A percentile compares a stretch with the other conserved stretches of the same genome.
These are phyloP conservation scores for Pocillopora verrucosa DNA, from an alignment of 64 coral and sea anemone species.

Conservation along the genomic window DNA sequence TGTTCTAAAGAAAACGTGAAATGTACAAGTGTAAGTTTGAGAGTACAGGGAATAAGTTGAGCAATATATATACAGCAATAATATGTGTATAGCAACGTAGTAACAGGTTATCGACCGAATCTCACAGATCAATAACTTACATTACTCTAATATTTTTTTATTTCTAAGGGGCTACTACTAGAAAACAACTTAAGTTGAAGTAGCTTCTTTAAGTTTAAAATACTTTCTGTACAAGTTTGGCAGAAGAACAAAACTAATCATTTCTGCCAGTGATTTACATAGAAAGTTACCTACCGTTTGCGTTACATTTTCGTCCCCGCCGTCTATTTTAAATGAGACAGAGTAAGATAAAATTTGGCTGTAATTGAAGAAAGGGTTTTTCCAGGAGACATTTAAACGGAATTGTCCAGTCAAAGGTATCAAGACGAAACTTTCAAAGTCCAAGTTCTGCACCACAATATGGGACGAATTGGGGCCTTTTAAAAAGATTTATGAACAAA, in stretches of 20 bases:
- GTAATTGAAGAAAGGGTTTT: slow-evolving; percentile 37
- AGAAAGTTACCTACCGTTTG: not conserved
- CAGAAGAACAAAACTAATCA: not conserved
- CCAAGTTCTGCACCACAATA: not conserved
- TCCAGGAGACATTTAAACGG: slow-evolving; percentile 28
- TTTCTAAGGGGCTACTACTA: no score
- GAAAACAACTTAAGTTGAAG: no score
- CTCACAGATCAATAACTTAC: no score
- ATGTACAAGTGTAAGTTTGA: not conserved
- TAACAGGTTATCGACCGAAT: no score
- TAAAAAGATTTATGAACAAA: not conserved
- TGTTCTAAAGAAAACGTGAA: not conserved
- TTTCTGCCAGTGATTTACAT: not conserved
- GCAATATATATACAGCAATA: no score
- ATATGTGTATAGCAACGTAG: no score
- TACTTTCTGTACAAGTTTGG: not conserved
- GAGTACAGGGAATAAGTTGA: no score
- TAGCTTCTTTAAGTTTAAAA: no score
- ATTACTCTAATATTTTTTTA: no score
- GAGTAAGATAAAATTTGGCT: slow-evolving; percentile 16
- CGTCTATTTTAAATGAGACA: not conserved
- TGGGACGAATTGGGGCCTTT: not conserved
- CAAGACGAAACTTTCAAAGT: not conserved
- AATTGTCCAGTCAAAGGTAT: not conserved
- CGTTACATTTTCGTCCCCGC: not conserved